Evolutionary conservation across 2,888 invertebrate species (phyloP), one percentile per base, ranked within the genome.

Genomic region (Syritta pipiens): DNA sequence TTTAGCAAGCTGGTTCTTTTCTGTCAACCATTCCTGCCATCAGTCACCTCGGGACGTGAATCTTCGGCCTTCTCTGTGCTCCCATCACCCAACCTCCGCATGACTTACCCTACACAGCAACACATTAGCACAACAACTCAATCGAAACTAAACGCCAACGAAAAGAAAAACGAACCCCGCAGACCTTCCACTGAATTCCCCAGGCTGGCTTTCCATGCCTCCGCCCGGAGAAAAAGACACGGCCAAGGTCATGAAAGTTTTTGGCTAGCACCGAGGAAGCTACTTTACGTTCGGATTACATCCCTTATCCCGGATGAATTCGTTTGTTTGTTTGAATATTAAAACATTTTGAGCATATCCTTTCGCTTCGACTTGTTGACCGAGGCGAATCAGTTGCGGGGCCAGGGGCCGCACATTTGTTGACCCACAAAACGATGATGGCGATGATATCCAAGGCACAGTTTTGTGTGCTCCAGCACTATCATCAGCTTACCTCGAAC

Each of bases 271-370:
- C n/a, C 28, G 53, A 76, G 30, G 44, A 30, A 49, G 60, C 60
- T 72, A 60, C 77, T 77, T 77, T 59, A 42, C 59, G 51, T 60
- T 42, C n/a, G 72, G 77, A 71, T 77, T 65, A 77, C 77, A 77
- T 65, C 72, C 59, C 28, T 77, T 77, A 77, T 77, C 65, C 77
- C 59, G 77, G 77, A 65, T 77, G 72, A 77, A 60, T 67, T 77
- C 59, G 72, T 65, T 77, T 77, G 77, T 77, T 77, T n/a, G n/a
- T n/a, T 77, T 77, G 72, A 77, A 77, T 77, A 77, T 60, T 72
- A 77, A 77, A 77, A 60, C 59, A 32, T 60, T 72, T 65, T 42
- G n/a, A n/a, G 53, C 40, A 72, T 59, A 63, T 69, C 71, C 63
- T 20, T 62, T 69, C 57, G 35, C 44, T 37, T 24, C 24, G 69